Conservation (phyloP, 2,888 invertebrate species). For the Cyclophora albipunctata region DNA sequence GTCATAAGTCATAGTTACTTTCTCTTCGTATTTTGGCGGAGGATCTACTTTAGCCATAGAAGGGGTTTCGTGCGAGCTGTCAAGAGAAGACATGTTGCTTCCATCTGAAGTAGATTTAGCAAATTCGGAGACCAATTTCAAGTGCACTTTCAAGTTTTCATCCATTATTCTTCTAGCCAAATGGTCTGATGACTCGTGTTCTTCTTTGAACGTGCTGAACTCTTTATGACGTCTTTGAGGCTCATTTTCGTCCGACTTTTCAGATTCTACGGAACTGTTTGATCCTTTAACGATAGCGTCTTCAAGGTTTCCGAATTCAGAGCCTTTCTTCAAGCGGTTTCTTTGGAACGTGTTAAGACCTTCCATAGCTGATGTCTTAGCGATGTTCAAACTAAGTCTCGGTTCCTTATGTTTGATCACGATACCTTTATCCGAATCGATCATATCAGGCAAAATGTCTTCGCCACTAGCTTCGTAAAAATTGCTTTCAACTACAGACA, state of each 20-base stretch:
- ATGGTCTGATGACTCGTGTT: conserved; percentile 64
- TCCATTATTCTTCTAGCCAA: conserved; percentile 65
- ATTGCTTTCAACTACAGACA: conserved; percentile 67
- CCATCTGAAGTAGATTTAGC: conserved; percentile 68
- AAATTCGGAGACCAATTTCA: conserved; percentile 66
- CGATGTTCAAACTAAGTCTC: conserved; percentile 68
- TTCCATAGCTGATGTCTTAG: conserved; percentile 75
- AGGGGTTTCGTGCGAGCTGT: conserved; percentile 47
- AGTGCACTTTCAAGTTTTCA: conserved; percentile 66
- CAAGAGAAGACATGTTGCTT: conserved; percentile 59
- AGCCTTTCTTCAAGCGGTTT: conserved; percentile 81
- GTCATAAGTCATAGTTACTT: conserved; percentile 64
- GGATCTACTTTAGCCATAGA: conserved; percentile 29
- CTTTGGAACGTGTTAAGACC: conserved; percentile 80
- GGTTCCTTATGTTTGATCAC: conserved; percentile 73
- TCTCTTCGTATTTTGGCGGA: conserved; percentile 58
- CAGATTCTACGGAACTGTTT: conserved; percentile 62
- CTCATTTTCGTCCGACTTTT: conserved; percentile 46
- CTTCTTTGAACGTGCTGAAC: conserved; percentile 42
- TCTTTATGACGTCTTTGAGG: conserved; percentile 33
- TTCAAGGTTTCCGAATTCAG: conserved; percentile 84
- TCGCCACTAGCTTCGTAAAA: conserved; percentile 62
- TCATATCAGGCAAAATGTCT: conserved; percentile 62
- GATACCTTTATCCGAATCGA: conserved; percentile 50
- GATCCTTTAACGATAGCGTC: conserved; percentile 81